These are phyloP conservation scores for Corythoichthys intestinalis DNA, from an alignment of 2,113 vertebrate species.

Conservation along the genomic window DNA sequence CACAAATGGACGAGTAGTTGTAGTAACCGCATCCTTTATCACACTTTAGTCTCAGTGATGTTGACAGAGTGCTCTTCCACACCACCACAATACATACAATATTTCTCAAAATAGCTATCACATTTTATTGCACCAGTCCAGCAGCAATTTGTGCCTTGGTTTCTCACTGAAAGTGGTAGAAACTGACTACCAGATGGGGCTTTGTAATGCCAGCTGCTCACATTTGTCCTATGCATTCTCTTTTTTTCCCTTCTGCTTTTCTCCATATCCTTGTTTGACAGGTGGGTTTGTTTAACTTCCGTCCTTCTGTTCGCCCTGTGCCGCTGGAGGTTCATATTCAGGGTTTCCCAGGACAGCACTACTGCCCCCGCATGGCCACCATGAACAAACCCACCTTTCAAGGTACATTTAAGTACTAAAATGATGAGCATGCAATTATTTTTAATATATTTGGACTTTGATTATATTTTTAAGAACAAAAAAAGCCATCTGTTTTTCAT, in stretches of 20 bases:
- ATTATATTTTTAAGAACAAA: not conserved
- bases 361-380: constrained; percentile 97
- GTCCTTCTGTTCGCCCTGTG: constrained; percentile 94
- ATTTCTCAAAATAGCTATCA: constrained; percentile 4
- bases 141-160: constrained; percentile 16
- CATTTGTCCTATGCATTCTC: constrained; percentile 37
- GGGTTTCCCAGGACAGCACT: constrained; percentile 96
- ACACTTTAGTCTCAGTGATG: not conserved
- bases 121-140: constrained; percentile 4
- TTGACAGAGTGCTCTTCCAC: not conserved
- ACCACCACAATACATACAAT: constrained; percentile 14
- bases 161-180: constrained; percentile 34
- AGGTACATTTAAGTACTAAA: constrained; percentile 62
- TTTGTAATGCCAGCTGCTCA: constrained; percentile 58
- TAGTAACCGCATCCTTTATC: not conserved
- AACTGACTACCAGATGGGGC: constrained; percentile 63
- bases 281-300: constrained; percentile 98
- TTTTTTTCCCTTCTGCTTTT: constrained; percentile 2
- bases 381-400: constrained; percentile 99
- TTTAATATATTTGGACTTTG: not conserved
- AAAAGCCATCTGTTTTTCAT: not conserved
- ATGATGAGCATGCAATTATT: no score
- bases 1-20: constrained; percentile 1
- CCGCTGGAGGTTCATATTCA: constrained; percentile 96
- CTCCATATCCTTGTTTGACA: constrained; percentile 51